Base-by-base conservation (phyloP, 1,140 invertebrate species). In the Papilio machaon region DNA sequence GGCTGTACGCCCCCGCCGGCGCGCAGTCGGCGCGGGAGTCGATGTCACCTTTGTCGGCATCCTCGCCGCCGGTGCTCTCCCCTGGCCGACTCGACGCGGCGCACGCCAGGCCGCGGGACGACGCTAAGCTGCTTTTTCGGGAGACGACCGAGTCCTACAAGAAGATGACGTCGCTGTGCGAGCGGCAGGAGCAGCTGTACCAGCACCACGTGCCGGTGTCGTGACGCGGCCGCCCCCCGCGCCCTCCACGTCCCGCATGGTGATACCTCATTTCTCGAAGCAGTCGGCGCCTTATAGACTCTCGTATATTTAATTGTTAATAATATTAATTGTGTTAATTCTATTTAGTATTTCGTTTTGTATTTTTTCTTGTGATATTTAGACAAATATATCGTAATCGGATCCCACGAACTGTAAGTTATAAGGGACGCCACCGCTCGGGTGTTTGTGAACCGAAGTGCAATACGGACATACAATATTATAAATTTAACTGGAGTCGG, bases 171-270 rank as follows among this genome's bases (percentile, higher is more conserved):
- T 95, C 94, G 0, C 89, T 95, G 15, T 95, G 95, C 82, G 95
- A 95, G 84, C 94, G 94, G 8, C 94, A 95, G 87, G 95, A 95
- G 81, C 95, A 95, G 84, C 84, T 95, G 23, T 95, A 95, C 87
- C 93, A 95, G 90, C 95, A 95, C 88, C 95, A 95, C 86, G 95
- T 95, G 9, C 95, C 95, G 43, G 95, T 95, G 82, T 95, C 94
- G 92, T 95, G 94, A 95, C 94, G 95, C 84, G 88, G 88, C 46
- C 85, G 84, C 87, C 83, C 82, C 80, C 83, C 88, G 43, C 93
- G 91, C 88, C 83, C 82, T 76, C 83, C 88, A 30, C 93, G 91
- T 88, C 83, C 91, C 81, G 84, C 89, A 35, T 94, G 92, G 91
- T 92, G 90, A 92, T 84, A 87, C 87, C 88, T 89, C 87, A 86